Evolutionary conservation across 2,797 vertebrate genomes (phyloP).

Genomic region (Poecilia gillii): DNA sequence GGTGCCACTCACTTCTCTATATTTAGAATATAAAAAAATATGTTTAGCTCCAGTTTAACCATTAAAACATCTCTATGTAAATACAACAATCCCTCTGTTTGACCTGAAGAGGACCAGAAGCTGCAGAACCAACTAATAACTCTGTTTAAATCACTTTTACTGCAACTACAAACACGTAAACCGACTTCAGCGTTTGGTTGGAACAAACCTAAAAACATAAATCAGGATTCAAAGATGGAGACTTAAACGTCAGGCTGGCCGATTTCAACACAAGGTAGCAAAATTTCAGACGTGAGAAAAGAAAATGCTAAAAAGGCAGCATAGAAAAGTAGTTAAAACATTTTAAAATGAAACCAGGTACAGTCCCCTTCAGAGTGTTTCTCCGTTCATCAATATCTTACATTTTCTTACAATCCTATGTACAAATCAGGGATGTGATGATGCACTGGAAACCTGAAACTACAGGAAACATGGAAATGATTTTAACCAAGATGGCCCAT

Average conservation of each 20-base stretch:
- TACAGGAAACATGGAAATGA: background rate
- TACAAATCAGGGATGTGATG: constrained; percentile 58
- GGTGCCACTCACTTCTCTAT: background rate
- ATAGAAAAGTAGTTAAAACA: constrained; percentile 68
- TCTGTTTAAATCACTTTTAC: background rate
- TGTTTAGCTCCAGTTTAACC: constrained; percentile 5
- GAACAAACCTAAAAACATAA: background rate
- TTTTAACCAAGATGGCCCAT: background rate
- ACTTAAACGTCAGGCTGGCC: background rate
- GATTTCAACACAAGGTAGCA: constrained; percentile 13
- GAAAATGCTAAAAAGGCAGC: constrained; percentile 52
- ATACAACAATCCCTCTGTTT: background rate
- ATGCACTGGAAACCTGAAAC: constrained; percentile 15
- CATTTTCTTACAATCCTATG: constrained; percentile 69
- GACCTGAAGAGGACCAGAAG: constrained; percentile 6
- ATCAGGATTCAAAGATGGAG: background rate
- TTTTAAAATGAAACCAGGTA: constrained; percentile 50
- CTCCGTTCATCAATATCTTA: constrained; percentile 45
- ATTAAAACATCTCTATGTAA: constrained; percentile 22
- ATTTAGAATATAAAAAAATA: constrained; percentile 9
- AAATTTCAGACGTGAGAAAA: background rate
- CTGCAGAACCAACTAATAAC: background rate
- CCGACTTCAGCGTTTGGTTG: background rate
- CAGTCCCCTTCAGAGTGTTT: constrained; percentile 35
- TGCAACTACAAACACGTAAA: background rate